Conservation (phyloP, 1,140 invertebrate genomes). For the Zaprionus gabonicus region DNA sequence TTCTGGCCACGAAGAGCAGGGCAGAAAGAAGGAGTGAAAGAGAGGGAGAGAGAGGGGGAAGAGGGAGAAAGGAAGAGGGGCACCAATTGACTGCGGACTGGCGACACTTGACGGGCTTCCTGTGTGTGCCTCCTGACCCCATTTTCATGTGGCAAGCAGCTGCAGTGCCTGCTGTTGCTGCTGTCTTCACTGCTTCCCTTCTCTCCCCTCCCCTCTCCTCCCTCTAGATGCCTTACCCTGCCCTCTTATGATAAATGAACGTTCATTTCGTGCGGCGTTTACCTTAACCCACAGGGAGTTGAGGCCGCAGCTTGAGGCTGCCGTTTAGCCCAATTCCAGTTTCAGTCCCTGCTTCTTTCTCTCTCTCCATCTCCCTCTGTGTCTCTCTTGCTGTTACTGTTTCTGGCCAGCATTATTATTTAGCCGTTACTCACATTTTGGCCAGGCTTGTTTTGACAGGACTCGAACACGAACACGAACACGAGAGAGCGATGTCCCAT, state of each 20-base stretch:
- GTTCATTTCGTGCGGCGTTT: constrained; percentile 42
- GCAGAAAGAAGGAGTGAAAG: too few relatives aligned
- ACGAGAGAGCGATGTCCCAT: constrained; percentile 60
- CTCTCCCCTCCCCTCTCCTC: background rate
- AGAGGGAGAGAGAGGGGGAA: background rate
- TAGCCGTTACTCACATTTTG: constrained; percentile 81
- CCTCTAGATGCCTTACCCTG: background rate
- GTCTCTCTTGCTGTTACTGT: constrained; percentile 28
- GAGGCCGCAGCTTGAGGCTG: background rate
- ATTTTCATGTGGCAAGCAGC: constrained; percentile 23
- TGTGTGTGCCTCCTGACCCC: constrained; percentile 42
- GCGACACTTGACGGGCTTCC: constrained; percentile 58
- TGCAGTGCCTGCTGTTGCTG: constrained; percentile 7
- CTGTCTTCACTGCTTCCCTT: constrained; percentile 1
- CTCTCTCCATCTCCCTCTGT: constrained; percentile 11
- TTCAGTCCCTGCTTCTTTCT: background rate
- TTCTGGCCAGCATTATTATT: constrained; percentile 74
- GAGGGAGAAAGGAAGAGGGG: background rate
- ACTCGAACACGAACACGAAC: constrained; percentile 39
- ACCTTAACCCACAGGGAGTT: constrained; percentile 33
- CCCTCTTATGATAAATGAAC: constrained; percentile 56
- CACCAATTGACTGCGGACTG: background rate
- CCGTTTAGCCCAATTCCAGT: constrained; percentile 25
- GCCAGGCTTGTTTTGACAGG: constrained; percentile 77
- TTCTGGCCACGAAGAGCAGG: constrained; percentile 50